Evolutionary conservation across 2,113 vertebrate genomes (phyloP), one percentile per base, ranked within the genome.

Genomic region (Neolamprologus kungweensis): DNA sequence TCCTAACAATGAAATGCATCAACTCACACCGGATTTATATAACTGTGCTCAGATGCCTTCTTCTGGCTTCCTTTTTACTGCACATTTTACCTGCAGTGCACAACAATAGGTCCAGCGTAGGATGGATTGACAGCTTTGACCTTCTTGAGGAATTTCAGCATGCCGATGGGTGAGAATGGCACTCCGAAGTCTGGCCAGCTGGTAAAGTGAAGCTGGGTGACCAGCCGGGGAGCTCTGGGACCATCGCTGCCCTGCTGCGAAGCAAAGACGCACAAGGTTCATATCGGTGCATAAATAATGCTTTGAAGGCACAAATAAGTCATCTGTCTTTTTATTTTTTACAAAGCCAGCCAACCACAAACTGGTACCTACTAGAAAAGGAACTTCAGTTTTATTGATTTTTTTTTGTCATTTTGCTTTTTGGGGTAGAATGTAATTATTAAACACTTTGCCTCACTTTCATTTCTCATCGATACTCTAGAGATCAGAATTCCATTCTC

Each of bases 181-280:
- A 99, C 99, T 35, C 99, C 98, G 0, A 99, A 99, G 95, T 99
- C 99, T 0, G 99, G 99, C 99, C 99, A 99, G 97, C 99, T 98
- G 95, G 99, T 99, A 89, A 99, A 99, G 95, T 99, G 99, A 31
- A 99, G 97, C 96, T 99, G 99, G 0, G 97, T 99, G 65, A 99
- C 96, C 1, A 98, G 96, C 31, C 98, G 94, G 0, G 98, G 97
- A 3, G 97, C 96, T 90, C 98, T 98, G 79, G 96, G 97, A 50
- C 98, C 97, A 0, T 98, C 97, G 0, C 97, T 96, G 31, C 97
- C 97, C 96, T 99, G 98, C 96, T 96, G 93, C 35, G 91, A 85
- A 85, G 57, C 60, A 88, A 28, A 94, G 28, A 91, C 40, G 81
- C 47, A 81, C 28, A 60, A 37, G 42, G 68, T 81, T 85, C 16